These are phyloP conservation scores for Hecatera dysodea DNA, from an alignment of 2,888 invertebrate species.

Conservation along the genomic window DNA sequence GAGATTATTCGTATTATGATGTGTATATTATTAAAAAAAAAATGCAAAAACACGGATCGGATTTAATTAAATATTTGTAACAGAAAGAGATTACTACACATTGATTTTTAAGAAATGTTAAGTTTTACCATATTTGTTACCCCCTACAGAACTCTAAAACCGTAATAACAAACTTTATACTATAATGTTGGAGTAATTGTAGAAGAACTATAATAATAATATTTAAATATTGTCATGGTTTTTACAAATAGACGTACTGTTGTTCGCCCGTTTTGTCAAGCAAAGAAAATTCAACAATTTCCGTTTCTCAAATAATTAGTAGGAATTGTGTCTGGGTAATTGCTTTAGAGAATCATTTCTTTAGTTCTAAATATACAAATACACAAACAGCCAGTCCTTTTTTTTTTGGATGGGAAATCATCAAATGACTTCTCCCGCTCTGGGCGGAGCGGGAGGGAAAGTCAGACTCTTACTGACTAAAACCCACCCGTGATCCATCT, in stretches of 20 bases:
- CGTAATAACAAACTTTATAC: conserved; percentile 21
- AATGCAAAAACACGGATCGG: too few species aligned
- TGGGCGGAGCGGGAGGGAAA: too few species aligned
- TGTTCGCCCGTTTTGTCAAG: neutral
- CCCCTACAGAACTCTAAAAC: conserved; percentile 19
- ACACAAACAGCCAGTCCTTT: too few species aligned
- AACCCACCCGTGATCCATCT: too few species aligned
- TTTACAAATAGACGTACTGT: conserved; percentile 3
- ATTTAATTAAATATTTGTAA: neutral
- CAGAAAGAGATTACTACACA: too few species aligned
- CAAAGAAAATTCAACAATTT: neutral
- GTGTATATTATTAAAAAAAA: too few species aligned
- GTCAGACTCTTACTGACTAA: too few species aligned
- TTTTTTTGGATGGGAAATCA: too few species aligned
- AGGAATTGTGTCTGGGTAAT: neutral
- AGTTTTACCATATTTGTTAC: neutral
- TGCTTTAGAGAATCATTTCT: neutral
- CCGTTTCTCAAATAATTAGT: neutral
- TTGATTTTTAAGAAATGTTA: neutral
- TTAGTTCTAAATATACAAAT: too few species aligned
- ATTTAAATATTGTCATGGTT: conserved; percentile 17
- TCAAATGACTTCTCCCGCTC: too few species aligned
- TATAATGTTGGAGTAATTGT: conserved; percentile 43
- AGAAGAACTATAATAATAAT: conserved; percentile 35
- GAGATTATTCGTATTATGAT: too few species aligned